These are phyloP conservation scores for Ferrisia virgata DNA, from an alignment of 2,888 invertebrate genomes.

Conservation along the genomic window DNA sequence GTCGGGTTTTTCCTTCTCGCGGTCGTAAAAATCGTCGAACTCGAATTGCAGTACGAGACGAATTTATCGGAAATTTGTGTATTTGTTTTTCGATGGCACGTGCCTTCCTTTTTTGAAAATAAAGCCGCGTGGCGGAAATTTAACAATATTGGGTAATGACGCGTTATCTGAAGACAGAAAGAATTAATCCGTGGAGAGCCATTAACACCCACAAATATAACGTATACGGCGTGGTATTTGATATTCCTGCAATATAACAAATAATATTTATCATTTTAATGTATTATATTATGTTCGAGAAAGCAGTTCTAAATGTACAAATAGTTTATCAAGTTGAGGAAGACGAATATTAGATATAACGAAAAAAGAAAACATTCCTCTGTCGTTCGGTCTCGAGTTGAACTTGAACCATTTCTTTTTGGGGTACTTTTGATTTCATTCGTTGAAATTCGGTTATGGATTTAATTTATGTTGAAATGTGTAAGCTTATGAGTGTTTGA, in stretches of 20 bases:
- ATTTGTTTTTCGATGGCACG: background rate
- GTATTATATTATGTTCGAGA: background rate
- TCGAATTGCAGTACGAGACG: background rate
- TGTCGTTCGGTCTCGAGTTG: background rate
- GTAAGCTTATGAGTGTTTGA: too few relatives aligned
- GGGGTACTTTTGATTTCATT: background rate
- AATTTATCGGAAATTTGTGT: background rate
- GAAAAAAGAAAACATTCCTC: background rate
- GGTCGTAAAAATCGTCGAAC: background rate
- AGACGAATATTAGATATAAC: background rate
- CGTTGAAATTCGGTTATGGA: background rate
- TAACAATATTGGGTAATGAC: slow-evolving; percentile 12
- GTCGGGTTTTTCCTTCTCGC: background rate
- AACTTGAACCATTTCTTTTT: background rate
- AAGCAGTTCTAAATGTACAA: background rate
- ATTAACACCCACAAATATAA: slow-evolving; percentile 15
- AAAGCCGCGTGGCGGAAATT: background rate
- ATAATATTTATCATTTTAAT: slow-evolving; percentile 11
- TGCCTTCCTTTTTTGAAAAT: background rate
- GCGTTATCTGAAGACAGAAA: slow-evolving; percentile 2
- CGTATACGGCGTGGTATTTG: slow-evolving; percentile 7
- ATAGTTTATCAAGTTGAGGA: background rate
- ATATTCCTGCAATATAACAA: slow-evolving; percentile 16
- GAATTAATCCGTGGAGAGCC: slow-evolving; percentile 7
- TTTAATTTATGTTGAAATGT: too few relatives aligned